These are phyloP conservation scores for Monarcha castaneiventris DNA, from an alignment of 2,113 vertebrate species.

Conservation along the genomic window DNA sequence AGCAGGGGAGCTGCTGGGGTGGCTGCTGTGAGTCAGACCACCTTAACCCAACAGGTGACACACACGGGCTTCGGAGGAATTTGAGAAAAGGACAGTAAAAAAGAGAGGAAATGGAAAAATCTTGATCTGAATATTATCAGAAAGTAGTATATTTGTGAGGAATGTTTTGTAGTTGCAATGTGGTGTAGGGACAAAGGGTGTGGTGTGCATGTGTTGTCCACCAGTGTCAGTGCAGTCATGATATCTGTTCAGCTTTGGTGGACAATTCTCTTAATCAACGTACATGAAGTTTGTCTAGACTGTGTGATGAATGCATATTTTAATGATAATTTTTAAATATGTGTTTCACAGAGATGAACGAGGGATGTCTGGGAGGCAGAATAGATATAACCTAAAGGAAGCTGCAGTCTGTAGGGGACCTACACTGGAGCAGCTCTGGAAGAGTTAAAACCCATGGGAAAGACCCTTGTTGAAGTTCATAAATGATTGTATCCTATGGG, in stretches of 20 bases:
- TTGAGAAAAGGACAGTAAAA: neutral
- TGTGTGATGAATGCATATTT: neutral
- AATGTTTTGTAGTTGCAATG: neutral
- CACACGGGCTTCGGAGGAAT: accelerated
- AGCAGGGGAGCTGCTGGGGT: neutral
- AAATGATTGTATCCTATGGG: neutral
- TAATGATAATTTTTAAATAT: neutral
- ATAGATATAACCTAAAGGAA: neutral
- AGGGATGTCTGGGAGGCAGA: neutral
- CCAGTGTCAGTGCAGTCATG: accelerated
- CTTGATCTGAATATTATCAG: neutral
- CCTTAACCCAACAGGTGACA: neutral
- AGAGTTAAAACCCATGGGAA: neutral
- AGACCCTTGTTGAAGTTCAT: neutral
- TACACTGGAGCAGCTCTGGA: neutral
- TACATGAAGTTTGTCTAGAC: neutral
- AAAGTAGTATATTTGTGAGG: neutral
- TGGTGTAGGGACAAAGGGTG: neutral
- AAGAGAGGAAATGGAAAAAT: neutral
- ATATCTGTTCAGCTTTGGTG: neutral
- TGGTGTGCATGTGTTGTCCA: neutral
- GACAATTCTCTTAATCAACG: neutral
- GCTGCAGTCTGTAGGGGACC: neutral
- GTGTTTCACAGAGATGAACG: neutral
- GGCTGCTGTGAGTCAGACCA: neutral